A percentile compares a stretch with the other conserved stretches of the same genome.
These are phyloP conservation scores for Melinopterus prodromus DNA, from an alignment of 2,888 invertebrate genomes.

Conservation along the genomic window DNA sequence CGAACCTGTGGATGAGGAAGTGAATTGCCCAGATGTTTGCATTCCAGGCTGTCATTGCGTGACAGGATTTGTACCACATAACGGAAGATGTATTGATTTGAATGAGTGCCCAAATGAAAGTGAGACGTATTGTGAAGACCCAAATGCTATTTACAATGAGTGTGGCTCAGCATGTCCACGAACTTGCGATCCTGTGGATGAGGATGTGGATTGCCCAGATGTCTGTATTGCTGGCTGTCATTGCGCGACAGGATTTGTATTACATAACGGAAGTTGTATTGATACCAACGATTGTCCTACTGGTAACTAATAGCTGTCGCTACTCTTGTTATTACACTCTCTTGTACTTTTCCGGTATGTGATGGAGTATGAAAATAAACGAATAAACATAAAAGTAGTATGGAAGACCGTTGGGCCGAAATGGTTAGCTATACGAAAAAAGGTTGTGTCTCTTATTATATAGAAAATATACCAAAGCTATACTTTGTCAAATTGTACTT, in stretches of 20 bases:
- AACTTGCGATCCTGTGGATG: neutral
- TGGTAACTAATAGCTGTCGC: neutral
- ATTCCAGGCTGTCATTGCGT: neutral
- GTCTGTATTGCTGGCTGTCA: neutral
- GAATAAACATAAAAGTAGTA: neutral
- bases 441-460: too few species aligned
- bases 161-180: neutral
- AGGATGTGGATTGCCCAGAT: neutral
- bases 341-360: neutral
- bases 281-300: neutral
- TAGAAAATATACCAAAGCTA: too few species aligned
- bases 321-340: neutral
- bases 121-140: neutral
- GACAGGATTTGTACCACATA: neutral
- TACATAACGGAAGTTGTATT: neutral
- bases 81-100: neutral
- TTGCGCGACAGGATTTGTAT: neutral
- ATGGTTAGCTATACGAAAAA: too few species aligned
- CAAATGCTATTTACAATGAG: neutral
- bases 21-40: neutral
- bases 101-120: neutral
- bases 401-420: too few species aligned
- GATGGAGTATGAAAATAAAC: neutral
- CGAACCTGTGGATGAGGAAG: neutral
- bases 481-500: too few species aligned